A percentile compares a stretch with the other conserved stretches of the same genome.
These are phyloP conservation scores for Lasioglossum albipes DNA, from an alignment of 1,140 invertebrate species.

Conservation along the genomic window DNA sequence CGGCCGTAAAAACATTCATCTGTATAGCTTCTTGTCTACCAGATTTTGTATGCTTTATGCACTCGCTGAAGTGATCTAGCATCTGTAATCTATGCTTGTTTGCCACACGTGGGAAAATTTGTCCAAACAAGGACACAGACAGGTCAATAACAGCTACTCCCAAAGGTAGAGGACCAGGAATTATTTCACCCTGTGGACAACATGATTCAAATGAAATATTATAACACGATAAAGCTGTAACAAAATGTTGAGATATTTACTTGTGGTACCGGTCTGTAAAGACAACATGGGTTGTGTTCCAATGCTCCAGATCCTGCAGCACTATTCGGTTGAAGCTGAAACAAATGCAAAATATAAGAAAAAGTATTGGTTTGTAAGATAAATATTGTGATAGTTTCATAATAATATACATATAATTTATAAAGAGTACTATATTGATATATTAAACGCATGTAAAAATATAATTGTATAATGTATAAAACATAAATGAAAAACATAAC, in stretches of 20 bases:
- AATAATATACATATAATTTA: no score
- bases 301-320: conserved; percentile 96
- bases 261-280: conserved; percentile 86
- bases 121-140: conserved; percentile 94
- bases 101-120: conserved; percentile 95
- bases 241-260: conserved; percentile 77
- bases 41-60: conserved; percentile 95
- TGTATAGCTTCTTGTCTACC: conserved; percentile 96
- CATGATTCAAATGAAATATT: conserved; percentile 13
- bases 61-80: conserved; percentile 97
- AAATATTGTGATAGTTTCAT: not conserved
- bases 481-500: conserved; percentile 35
- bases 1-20: conserved; percentile 97
- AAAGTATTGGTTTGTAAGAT: not conserved
- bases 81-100: conserved; percentile 98
- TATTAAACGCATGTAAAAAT: conserved; percentile 16
- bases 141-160: conserved; percentile 98
- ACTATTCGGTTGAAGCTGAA: conserved; percentile 92
- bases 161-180: conserved; percentile 93
- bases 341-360: conserved; percentile 48
- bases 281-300: conserved; percentile 95
- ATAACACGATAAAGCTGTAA: not conserved
- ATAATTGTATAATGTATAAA: conserved; percentile 38
- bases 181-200: conserved; percentile 80
- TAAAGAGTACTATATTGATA: no score